Evolutionary conservation across 2,797 vertebrate species (phyloP).

Genomic region (Myotis planiceps): DNA sequence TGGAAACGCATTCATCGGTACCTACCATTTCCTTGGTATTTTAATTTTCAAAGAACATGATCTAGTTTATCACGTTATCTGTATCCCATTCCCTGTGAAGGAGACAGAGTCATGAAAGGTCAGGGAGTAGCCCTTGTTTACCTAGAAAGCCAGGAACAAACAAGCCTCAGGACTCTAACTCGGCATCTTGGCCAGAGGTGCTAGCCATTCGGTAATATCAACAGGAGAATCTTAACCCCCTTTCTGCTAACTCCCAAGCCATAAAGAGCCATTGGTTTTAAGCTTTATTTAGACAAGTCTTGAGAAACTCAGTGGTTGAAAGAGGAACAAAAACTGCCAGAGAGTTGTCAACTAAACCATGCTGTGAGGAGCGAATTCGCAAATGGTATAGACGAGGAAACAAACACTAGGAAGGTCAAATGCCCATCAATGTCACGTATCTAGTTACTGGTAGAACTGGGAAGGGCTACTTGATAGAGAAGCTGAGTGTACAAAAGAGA

Average conservation of each 20-base stretch:
- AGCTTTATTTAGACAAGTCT: background rate
- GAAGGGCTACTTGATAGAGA: background rate
- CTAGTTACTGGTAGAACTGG: background rate
- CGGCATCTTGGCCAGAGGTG: background rate
- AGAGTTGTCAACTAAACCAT: background rate
- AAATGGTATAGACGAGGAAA: background rate
- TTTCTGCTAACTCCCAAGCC: background rate
- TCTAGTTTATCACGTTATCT: background rate
- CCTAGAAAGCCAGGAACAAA: background rate
- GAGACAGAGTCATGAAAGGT: background rate
- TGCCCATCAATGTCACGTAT: background rate
- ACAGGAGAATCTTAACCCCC: background rate
- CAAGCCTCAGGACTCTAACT: background rate
- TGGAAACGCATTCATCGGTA: background rate
- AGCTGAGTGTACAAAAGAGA: background rate
- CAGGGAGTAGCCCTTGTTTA: background rate
- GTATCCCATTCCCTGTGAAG: background rate
- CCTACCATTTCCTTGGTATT: background rate
- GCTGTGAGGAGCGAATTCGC: background rate
- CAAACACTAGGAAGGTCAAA: background rate
- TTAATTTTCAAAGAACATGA: background rate
- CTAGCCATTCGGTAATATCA: background rate
- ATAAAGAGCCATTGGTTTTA: fast-evolving
- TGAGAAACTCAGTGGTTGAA: background rate
- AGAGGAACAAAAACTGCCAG: background rate